phyloP scores from a whole-genome alignment of 1,140 invertebrate species.

The Bombus polaris region DNA sequence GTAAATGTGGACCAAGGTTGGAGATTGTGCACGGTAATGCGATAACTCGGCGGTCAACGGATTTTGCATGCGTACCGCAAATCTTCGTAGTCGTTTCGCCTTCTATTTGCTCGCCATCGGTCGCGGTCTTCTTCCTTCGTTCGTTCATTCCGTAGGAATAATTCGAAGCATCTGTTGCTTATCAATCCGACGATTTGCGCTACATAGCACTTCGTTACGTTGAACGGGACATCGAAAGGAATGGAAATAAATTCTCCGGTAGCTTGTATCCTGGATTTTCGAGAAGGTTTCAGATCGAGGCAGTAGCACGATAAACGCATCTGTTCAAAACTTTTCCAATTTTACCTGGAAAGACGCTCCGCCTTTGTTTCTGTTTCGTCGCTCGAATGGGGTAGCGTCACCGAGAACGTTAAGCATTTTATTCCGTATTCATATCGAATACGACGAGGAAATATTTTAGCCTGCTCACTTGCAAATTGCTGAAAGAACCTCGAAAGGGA shows the following conservation, averaged over 20 bases:
- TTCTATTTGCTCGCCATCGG: background rate
- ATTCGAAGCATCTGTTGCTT: background rate
- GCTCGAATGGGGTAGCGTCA: too few species aligned
- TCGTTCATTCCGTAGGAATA: background rate
- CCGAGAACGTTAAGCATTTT: constrained; percentile 9
- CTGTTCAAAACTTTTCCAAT: constrained; percentile 28
- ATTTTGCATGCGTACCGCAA: constrained; percentile 43
- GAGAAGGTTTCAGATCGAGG: background rate
- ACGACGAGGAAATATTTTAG: background rate
- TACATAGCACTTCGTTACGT: background rate
- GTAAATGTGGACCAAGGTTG: constrained; percentile 73
- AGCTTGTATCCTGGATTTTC: background rate
- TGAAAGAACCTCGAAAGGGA: background rate
- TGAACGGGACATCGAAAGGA: background rate
- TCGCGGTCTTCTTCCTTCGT: background rate
- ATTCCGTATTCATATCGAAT: constrained; percentile 5
- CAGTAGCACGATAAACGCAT: background rate
- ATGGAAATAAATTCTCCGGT: background rate
- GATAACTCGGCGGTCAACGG: constrained; percentile 49
- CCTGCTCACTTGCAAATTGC: background rate
- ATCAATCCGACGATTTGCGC: background rate
- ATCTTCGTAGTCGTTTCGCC: constrained; percentile 29
- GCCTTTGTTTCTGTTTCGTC: background rate
- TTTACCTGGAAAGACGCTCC: background rate
- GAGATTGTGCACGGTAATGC: constrained; percentile 68